phyloP scores from a whole-genome alignment of 2,797 vertebrate species.

The Parambassis ranga region DNA sequence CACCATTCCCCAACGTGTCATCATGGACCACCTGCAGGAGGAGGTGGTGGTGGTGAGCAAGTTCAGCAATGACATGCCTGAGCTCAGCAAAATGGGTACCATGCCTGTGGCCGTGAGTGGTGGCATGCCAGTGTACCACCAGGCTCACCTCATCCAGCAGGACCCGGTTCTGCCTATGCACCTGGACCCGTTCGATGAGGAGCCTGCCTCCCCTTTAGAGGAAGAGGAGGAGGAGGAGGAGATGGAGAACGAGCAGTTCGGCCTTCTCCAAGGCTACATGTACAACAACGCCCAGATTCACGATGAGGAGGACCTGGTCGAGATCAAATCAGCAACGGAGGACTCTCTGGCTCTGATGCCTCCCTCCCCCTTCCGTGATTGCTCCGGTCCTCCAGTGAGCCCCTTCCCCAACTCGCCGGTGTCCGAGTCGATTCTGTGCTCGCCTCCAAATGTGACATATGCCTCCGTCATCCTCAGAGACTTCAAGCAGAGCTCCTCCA shows the following conservation, averaged over 20 bases:
- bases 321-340: slow-evolving; percentile 84
- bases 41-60: slow-evolving; percentile 65
- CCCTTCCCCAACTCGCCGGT: slow-evolving; percentile 89
- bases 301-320: slow-evolving; percentile 78
- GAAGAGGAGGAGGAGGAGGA: slow-evolving; percentile 62
- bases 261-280: slow-evolving; percentile 89
- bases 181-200: slow-evolving; percentile 78
- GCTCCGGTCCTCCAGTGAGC: slow-evolving; percentile 82
- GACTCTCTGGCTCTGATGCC: slow-evolving; percentile 91
- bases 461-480: slow-evolving; percentile 92
- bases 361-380: slow-evolving; percentile 95
- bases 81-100: slow-evolving; percentile 77
- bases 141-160: slow-evolving; percentile 75
- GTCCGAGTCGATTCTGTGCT: slow-evolving; percentile 93
- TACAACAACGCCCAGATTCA: slow-evolving; percentile 87
- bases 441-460: slow-evolving; percentile 86
- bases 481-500: slow-evolving; percentile 95
- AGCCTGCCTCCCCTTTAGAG: slow-evolving; percentile 70
- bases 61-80: slow-evolving; percentile 74
- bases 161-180: slow-evolving; percentile 80
- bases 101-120: slow-evolving; percentile 68
- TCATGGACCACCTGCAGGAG: slow-evolving; percentile 83
- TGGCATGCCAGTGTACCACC: slow-evolving; percentile 75
- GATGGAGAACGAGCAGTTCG: slow-evolving; percentile 86
- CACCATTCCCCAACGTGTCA: slow-evolving; percentile 70